Percentiles rank a stretch among this genome's conserved stretches.
Conservation (phyloP, 2,888 invertebrate species). For the Zygogramma bicolorata region DNA sequence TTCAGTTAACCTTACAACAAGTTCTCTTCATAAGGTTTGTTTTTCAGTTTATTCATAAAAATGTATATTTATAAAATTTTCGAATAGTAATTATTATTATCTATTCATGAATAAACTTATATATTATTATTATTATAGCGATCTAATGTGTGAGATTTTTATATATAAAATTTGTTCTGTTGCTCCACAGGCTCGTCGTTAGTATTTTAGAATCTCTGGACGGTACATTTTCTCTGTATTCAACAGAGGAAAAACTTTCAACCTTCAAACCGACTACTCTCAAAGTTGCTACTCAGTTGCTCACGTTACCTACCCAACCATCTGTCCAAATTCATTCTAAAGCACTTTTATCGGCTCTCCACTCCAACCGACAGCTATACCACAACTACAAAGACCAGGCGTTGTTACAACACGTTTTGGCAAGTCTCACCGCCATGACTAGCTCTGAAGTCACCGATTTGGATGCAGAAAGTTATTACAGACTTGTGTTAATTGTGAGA, state of each 20-base stretch:
- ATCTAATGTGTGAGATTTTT: background rate
- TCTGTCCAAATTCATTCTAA: slow-evolving; percentile 84
- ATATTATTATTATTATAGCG: too few species aligned
- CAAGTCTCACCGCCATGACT: slow-evolving; percentile 73
- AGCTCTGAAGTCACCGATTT: slow-evolving; percentile 70
- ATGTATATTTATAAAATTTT: too few species aligned
- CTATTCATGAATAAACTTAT: too few species aligned
- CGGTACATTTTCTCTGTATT: slow-evolving; percentile 73
- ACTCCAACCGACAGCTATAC: slow-evolving; percentile 79
- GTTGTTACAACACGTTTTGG: slow-evolving; percentile 81
- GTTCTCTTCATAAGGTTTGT: too few species aligned
- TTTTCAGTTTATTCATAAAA: too few species aligned
- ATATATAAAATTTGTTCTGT: slow-evolving; percentile 2
- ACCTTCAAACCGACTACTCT: slow-evolving; percentile 71
- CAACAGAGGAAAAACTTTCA: slow-evolving; percentile 68
- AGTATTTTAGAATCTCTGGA: slow-evolving; percentile 81
- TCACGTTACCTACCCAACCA: slow-evolving; percentile 79
- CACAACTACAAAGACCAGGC: slow-evolving; percentile 93
- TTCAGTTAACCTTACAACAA: too few species aligned
- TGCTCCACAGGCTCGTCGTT: slow-evolving; percentile 71
- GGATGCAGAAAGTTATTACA: slow-evolving; percentile 92
- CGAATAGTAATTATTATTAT: too few species aligned
- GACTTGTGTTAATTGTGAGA: slow-evolving; percentile 85
- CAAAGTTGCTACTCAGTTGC: slow-evolving; percentile 74
- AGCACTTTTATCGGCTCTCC: slow-evolving; percentile 84